Evolutionary conservation across 2,113 vertebrate species (phyloP).

Genomic region (Zootoca vivipara): DNA sequence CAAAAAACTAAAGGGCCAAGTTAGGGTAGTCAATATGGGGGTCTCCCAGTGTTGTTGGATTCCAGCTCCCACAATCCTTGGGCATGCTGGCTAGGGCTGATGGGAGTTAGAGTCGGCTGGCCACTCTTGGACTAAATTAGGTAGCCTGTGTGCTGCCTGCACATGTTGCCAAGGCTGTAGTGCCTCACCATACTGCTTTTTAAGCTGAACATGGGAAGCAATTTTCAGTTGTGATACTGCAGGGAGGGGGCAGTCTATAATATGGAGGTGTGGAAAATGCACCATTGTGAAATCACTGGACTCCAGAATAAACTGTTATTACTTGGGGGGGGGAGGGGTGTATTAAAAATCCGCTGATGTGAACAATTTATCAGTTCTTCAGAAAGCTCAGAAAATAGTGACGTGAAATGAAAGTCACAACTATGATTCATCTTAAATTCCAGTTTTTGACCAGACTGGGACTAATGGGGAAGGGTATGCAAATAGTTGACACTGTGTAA

Average conservation of each 20-base stretch:
- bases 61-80: background rate
- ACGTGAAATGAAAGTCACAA: constrained; percentile 35
- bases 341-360: background rate
- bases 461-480: constrained; percentile 42
- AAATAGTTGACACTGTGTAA: constrained; percentile 9
- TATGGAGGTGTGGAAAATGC: background rate
- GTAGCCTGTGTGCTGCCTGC: background rate
- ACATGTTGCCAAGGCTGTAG: background rate
- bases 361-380: constrained; percentile 30
- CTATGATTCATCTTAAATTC: constrained; percentile 52
- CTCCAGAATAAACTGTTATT: background rate
- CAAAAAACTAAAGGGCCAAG: background rate
- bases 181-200: too few species aligned
- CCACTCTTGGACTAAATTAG: background rate
- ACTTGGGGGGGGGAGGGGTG: background rate
- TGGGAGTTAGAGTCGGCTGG: too few species aligned
- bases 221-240: background rate
- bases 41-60: background rate
- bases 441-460: constrained; percentile 9
- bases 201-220: background rate
- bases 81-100: background rate
- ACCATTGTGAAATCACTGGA: background rate
- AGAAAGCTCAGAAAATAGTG: constrained; percentile 34
- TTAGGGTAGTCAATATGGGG: background rate
- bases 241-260: background rate